Base-by-base conservation (phyloP, 2,113 vertebrate genomes). In the Chloropsis hardwickii region DNA sequence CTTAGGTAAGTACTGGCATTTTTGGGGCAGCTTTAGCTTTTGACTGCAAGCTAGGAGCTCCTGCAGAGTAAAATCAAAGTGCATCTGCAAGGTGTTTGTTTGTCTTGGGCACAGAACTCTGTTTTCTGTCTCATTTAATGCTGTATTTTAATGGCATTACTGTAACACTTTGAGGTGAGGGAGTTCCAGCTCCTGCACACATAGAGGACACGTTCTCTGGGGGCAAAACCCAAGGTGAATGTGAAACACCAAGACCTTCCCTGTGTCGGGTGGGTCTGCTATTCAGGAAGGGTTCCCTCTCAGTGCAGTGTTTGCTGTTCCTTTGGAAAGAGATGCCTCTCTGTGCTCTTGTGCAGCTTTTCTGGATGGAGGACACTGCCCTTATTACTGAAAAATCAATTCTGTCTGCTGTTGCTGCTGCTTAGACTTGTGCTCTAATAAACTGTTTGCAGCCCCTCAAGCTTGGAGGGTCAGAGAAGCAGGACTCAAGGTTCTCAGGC, bases 1-100 rank as follows among this genome's bases (percentile, higher is more conserved):
- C 96, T 97, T 99, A 96, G 99, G 99, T 99, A 96, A 91, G 98
- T 95, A 51, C 71, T 48, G 80, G 10, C 15, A 3, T 73, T 42
- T 58, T 67, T 6, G 24, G 39, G 61, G 65, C 56, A 71, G 76
- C 44, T 86, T 54, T 57, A 28, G 62, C 8, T 5, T 53, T 64
- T 53, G 44, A 25, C 40, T 44, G n/a, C n/a, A n/a, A n/a, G 58
- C 81, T 67, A n/a, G 62, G 27, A 90, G 37, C 35, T 80, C 58
- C 42, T 1, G 1, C 56, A 25, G 62, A 69, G 66, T 47, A 23
- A 61, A 85, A 61, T 18, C 44, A 37, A 86, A 92, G 44, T 5
- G 17, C 53, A 5, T 81, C 24, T 48, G 73, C n/a, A 37, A 0
- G 28, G 10, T 16, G 48, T 86, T 47, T 6, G 2, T 61, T 57